Conservation (phyloP, 2,888 invertebrate species). For the Mimumesa dahlbomi region DNA sequence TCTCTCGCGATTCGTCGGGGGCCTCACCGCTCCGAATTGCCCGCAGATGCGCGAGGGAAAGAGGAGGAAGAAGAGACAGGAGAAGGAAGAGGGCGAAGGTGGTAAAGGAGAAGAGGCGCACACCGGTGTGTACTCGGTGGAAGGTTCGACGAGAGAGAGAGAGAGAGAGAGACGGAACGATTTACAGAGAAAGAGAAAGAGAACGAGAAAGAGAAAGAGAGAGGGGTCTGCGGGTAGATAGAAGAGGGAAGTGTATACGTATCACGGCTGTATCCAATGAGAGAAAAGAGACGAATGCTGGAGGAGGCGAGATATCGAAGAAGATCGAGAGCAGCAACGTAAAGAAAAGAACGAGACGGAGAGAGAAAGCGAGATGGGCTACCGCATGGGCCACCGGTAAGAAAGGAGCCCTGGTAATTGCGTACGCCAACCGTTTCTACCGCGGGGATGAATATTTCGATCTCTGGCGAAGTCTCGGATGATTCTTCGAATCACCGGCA, state of each 20-base stretch:
- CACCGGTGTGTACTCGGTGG: conserved; percentile 17
- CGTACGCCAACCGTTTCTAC: conserved; percentile 65
- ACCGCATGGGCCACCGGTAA: conserved; percentile 62
- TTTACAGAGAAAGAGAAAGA: conserved; percentile 23
- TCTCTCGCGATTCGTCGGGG: conserved; percentile 66
- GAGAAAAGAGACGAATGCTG: conserved; percentile 16
- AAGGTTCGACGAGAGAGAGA: conserved; percentile 1
- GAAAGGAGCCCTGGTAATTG: conserved; percentile 63
- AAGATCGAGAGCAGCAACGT: conserved; percentile 15
- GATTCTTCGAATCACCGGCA: conserved; percentile 54
- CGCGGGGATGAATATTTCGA: conserved; percentile 71
- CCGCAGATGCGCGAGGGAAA: conserved; percentile 67
- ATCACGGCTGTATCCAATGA: conserved; percentile 51
- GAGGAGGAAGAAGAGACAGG: conserved; percentile 37
- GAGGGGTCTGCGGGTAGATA: conserved; percentile 40
- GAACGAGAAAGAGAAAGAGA: conserved; percentile 38
- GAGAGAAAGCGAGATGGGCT: conserved; percentile 30
- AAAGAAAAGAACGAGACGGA: conserved; percentile 1
- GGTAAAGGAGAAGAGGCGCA: conserved; percentile 44
- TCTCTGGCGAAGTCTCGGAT: conserved; percentile 45
- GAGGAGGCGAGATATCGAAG: conserved; percentile 15
- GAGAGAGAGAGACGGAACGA: conserved; percentile 5
- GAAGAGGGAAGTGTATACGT: conserved; percentile 33
- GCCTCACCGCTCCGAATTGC: conserved; percentile 66
- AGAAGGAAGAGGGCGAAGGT: conserved; percentile 50